These are phyloP conservation scores for Nicator chloris DNA, from an alignment of 2,113 vertebrate species.

Conservation along the genomic window DNA sequence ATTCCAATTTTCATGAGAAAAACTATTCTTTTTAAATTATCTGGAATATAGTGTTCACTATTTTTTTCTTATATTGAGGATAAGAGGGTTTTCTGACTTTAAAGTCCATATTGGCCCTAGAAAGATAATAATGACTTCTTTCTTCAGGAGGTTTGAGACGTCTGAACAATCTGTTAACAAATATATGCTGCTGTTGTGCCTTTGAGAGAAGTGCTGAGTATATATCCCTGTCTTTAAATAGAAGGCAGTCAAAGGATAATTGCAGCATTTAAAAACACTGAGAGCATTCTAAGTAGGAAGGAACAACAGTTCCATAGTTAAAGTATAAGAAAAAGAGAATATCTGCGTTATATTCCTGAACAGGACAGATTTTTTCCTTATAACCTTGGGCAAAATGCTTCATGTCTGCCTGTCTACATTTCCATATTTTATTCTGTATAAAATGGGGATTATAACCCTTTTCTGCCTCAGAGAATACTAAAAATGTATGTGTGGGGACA, in stretches of 20 bases:
- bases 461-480: neutral
- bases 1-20: neutral
- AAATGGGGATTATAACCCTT: neutral
- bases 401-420: neutral
- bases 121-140: neutral
- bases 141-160: neutral
- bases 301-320: neutral
- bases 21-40: neutral
- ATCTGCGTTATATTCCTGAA: neutral
- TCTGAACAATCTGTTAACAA: neutral
- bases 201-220: constrained; percentile 1
- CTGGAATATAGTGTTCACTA: neutral
- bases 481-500: neutral
- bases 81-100: neutral
- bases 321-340: neutral
- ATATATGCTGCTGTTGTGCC: neutral
- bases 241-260: constrained; percentile 32
- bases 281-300: constrained; percentile 9
- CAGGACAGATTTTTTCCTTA: neutral
- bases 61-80: neutral
- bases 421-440: neutral
- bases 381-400: neutral
- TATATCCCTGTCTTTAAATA: constrained; percentile 16
- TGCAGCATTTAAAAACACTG: neutral
- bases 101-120: neutral